These are phyloP conservation scores for Caenorhabditis panamensis DNA, from an alignment of 2,888 invertebrate species.

Conservation along the genomic window DNA sequence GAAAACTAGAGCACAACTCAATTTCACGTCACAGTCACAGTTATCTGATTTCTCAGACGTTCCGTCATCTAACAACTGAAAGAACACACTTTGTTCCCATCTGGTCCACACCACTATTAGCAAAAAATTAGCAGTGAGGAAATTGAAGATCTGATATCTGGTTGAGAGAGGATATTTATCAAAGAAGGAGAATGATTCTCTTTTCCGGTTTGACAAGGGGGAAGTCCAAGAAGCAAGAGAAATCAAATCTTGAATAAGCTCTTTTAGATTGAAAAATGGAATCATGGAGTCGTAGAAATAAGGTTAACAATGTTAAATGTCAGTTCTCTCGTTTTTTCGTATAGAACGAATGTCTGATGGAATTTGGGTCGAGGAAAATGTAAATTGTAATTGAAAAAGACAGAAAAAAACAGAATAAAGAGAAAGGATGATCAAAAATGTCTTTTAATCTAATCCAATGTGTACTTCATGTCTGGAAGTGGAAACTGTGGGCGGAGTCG, in stretches of 20 bases:
- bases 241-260: no score
- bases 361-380: not conserved
- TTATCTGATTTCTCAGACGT: no score
- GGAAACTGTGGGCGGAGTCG: slow-evolving; percentile 41
- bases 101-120: no score
- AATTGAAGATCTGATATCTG: no score
- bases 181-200: not conserved
- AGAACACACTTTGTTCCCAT: not conserved
- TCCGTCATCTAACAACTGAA: not conserved
- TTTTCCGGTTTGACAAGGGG: not conserved
- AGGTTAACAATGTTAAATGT: no score
- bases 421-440: not conserved
- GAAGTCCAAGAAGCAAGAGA: not conserved
- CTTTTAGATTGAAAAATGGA: no score
- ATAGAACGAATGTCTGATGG: not conserved
- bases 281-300: no score
- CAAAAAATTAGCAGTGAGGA: no score
- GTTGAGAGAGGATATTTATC: not conserved
- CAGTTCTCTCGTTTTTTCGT: not conserved
- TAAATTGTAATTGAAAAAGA: slow-evolving; percentile 6
- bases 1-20: no score
- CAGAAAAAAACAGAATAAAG: not conserved
- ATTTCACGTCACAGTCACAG: no score
- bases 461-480: not conserved
- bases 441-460: not conserved